These are phyloP conservation scores for Fratercula arctica DNA, from an alignment of 2,797 vertebrate species.

Conservation along the genomic window DNA sequence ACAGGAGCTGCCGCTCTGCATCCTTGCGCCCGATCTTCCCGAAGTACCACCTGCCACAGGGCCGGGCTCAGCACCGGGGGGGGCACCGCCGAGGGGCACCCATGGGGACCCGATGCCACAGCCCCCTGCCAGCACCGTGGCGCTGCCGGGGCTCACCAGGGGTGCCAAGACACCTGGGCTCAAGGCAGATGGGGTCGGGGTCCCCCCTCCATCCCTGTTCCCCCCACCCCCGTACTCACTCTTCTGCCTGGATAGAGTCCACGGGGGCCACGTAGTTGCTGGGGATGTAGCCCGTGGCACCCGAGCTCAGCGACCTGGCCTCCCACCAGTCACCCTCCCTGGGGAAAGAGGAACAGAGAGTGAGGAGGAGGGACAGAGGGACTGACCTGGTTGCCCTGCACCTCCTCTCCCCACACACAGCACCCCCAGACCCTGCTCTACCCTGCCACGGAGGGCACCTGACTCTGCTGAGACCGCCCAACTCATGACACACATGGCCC, in stretches of 20 bases:
- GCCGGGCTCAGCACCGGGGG: rapidly evolving
- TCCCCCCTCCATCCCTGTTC: neutral
- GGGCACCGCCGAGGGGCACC: rapidly evolving
- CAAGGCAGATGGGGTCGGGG: rapidly evolving
- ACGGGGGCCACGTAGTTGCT: conserved; percentile 97
- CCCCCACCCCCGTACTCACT: conserved; percentile 79
- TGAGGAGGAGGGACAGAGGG: neutral
- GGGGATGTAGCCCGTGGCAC: conserved; percentile 91
- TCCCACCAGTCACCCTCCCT: conserved; percentile 99
- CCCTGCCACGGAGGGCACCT: neutral
- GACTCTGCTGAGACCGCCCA: neutral
- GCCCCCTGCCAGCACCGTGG: rapidly evolving
- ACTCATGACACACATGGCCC: rapidly evolving
- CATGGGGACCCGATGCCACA: rapidly evolving
- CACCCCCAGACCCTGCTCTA: rapidly evolving
- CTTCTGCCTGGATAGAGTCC: conserved; percentile 97
- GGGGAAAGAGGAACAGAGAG: neutral
- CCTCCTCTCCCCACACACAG: neutral
- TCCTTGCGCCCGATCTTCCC: conserved; percentile 97
- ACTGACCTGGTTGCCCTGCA: rapidly evolving
- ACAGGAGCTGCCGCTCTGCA: conserved; percentile 91
- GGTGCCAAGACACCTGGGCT: neutral
- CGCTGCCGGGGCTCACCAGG: rapidly evolving
- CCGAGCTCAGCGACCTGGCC: conserved; percentile 91
- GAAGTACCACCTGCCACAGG: conserved; percentile 90